Evolutionary conservation across 1,140 invertebrate species (phyloP), one percentile per base, ranked within the genome.

Genomic region (Macrobrachium rosenbergii): DNA sequence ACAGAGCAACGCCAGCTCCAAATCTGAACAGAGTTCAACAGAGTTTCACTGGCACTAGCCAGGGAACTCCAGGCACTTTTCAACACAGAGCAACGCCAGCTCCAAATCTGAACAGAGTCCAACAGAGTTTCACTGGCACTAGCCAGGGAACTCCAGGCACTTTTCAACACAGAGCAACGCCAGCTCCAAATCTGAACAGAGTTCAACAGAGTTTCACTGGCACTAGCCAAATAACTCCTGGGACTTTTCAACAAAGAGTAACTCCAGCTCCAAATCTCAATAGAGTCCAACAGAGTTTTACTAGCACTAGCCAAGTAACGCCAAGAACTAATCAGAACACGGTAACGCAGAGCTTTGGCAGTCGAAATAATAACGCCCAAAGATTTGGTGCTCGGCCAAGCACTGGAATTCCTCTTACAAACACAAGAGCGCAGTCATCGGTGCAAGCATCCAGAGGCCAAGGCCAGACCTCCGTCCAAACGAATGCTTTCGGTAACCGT

Each of bases 401-500:
- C 52, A 52, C 52, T 52, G 52, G 52, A 52, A 52, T 52, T 52
- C 52, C 52, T 52, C 52, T 52, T 10, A 52, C 52, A 52, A 52
- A 52, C 52, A 52, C 52, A 52, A 52, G 52, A 52, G 2, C 52
- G 6, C 52, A 52, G 12, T 52, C 16, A 64, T 64, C 16, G 12
- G 5, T 3, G n/a, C 75, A 7, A 23, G 8, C 60, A 63, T 28
- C n/a, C 19, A 64, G 75, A 52, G 72, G 75, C 52, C 52, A 52
- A 52, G 52, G 52, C 52, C 52, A 52, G 52, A 52, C 52, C 12
- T 52, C 52, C 52, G 52, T 52, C 52, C 52, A 52, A 10, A 52
- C 60, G 3, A 64, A 45, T n/a, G 78, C 83, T 2, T 85, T 85
- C 59, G 75, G 83, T 16, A 12, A 21, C 37, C 83, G 75, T 14